Base-by-base conservation (phyloP, 2,113 vertebrate genomes). In the Blennius ocellaris region DNA sequence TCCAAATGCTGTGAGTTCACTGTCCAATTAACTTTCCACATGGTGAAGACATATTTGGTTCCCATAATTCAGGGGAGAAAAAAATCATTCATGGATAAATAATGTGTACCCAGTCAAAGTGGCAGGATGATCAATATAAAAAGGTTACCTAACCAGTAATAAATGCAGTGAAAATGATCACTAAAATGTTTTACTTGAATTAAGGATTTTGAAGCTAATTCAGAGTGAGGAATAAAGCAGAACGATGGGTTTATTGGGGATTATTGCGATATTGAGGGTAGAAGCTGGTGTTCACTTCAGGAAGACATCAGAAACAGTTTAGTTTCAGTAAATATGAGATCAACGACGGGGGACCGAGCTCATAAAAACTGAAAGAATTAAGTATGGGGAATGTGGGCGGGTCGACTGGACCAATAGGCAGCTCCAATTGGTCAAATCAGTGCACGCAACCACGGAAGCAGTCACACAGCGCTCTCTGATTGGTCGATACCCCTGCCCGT, bases 391-490 rank as follows among this genome's bases (percentile, higher is more conserved):
- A 67, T 41, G n/a, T 41, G n/a, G 73, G 60, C 3, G 74, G 80
- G 71, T 4, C 6, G 1, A 9, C 8, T 1, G 7, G 7, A 15
- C 4, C 21, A 11, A 5, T 1, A 11, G 37, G 17, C 6, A 8
- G 15, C 40, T 52, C 3, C 48, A 7, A 92, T 93, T 93, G 92
- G 89, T 38, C 14, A 2, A n/a, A n/a, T 12, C 11, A 0, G 3
- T 6, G 5, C 0, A 14, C 5, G 16, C 48, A 4, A 11, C 6
- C 0, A 7, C 17, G 40, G 45, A 57, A 38, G 5, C 5, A 17
- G 17, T 16, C 5, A 37, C 41, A 6, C 0, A 47, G 9, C 8
- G 38, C 30, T n/a, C 6, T n/a, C 43, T 68, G 83, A 93, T 93
- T 94, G 92, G 93, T 50, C 67, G 15, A 12, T 16, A 1, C 1